Conservation (phyloP, 2,113 vertebrate genomes). For the Cyanocitta stelleri region DNA sequence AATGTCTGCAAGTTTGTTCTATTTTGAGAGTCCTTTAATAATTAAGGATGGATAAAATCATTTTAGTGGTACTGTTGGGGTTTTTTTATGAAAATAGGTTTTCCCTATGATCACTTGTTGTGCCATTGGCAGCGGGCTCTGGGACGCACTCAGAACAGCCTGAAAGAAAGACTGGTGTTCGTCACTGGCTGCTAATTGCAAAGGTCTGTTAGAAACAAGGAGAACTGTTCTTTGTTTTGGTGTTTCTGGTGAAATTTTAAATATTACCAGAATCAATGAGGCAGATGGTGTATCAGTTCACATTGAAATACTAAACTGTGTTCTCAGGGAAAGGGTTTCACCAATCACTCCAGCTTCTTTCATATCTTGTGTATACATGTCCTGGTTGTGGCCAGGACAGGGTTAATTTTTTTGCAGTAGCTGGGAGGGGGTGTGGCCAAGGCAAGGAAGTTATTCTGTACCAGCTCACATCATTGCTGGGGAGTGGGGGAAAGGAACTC, state of each 20-base stretch:
- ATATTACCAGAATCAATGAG: not conserved
- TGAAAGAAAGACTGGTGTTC: not conserved
- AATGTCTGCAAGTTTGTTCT: not conserved
- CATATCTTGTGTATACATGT: not conserved
- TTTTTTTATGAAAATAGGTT: not conserved
- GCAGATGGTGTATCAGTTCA: not conserved
- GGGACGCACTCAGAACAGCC: not conserved
- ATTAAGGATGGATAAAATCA: not conserved
- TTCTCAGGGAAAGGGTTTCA: not conserved
- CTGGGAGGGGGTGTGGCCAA: not conserved
- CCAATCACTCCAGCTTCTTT: not conserved
- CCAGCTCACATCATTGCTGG: not conserved
- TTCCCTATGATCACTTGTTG: not conserved
- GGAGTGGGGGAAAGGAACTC: not conserved
- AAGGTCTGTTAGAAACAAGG: not conserved
- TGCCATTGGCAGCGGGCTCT: not conserved
- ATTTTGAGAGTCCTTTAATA: not conserved
- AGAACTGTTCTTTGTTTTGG: not conserved
- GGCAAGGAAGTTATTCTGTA: not conserved
- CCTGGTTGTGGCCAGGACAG: not conserved
- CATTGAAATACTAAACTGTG: not conserved
- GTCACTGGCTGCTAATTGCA: not conserved
- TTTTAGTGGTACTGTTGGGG: fast-evolving
- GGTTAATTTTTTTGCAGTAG: not conserved
- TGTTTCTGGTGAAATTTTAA: not conserved